phyloP scores from a whole-genome alignment of 2,113 vertebrate species.

The Piprites chloris region DNA sequence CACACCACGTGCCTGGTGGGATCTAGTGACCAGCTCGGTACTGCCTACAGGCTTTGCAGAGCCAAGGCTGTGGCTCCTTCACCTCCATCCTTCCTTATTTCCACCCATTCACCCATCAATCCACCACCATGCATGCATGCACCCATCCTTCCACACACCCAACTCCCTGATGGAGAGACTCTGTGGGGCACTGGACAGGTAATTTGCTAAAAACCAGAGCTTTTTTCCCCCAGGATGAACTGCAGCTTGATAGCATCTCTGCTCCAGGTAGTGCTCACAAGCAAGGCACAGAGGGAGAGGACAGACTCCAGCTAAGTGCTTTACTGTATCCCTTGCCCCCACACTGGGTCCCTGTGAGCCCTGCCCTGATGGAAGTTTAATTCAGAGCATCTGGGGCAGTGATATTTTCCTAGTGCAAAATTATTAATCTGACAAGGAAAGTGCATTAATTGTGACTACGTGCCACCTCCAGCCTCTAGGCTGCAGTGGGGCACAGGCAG shows the following conservation, averaged over 20 bases:
- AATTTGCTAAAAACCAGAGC: background rate
- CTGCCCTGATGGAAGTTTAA: background rate
- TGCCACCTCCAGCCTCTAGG: background rate
- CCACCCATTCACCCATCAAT: too few species aligned
- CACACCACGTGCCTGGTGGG: background rate
- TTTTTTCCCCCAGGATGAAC: background rate
- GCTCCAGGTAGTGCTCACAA: background rate
- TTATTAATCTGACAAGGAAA: constrained; percentile 44
- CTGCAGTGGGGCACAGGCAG: background rate
- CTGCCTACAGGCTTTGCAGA: background rate
- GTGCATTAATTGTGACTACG: background rate
- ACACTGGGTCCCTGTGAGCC: background rate
- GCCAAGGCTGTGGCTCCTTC: background rate
- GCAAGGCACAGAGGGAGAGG: background rate
- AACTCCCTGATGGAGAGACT: background rate
- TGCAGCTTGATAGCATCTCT: background rate
- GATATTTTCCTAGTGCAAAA: background rate
- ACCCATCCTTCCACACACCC: background rate
- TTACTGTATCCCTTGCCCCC: background rate
- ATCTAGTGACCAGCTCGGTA: background rate
- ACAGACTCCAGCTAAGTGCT: fast-evolving
- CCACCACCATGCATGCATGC: too few species aligned
- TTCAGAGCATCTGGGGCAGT: background rate
- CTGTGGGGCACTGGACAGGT: background rate
- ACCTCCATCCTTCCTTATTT: too few species aligned